Evolutionary conservation across 2,797 vertebrate genomes (phyloP).

Genomic region (Labroides dimidiatus): DNA sequence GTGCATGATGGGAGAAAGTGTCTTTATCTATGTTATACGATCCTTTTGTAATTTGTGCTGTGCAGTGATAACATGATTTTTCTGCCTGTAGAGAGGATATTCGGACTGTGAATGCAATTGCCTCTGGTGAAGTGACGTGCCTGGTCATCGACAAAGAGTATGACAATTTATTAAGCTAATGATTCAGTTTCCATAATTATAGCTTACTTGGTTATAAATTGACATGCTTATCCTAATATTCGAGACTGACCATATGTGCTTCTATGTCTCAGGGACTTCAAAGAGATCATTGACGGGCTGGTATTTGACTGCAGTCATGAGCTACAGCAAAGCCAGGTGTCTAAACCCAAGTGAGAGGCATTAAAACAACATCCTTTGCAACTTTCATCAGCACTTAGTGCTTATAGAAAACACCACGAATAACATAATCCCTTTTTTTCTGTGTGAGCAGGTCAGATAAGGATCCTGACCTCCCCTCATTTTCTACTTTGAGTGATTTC

Average conservation of each 20-base stretch:
- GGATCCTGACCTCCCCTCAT: slow-evolving; percentile 86
- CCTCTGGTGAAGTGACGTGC: slow-evolving; percentile 77
- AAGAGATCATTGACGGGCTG: slow-evolving; percentile 60
- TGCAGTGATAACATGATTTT: slow-evolving; percentile 2
- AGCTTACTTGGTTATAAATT: background rate
- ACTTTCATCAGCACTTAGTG: background rate
- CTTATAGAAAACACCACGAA: background rate
- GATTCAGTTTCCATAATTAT: background rate
- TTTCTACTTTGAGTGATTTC: slow-evolving; percentile 91
- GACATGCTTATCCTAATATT: background rate
- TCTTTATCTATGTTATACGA: background rate
- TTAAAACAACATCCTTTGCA: background rate
- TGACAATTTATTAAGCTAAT: slow-evolving; percentile 26
- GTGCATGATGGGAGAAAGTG: background rate
- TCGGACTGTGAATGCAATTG: slow-evolving; percentile 69
- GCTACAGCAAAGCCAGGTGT: slow-evolving; percentile 51
- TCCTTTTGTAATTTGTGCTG: background rate
- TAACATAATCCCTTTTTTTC: slow-evolving; percentile 15
- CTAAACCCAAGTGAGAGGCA: slow-evolving; percentile 65
- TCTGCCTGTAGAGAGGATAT: slow-evolving; percentile 74
- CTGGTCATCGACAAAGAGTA: slow-evolving; percentile 82
- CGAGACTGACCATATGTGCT: background rate
- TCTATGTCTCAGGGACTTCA: slow-evolving; percentile 75
- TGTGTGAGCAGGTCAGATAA: slow-evolving; percentile 86
- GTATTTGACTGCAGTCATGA: slow-evolving; percentile 57